phyloP scores from a whole-genome alignment of 2,888 invertebrate species.

The Drosophila falleni region DNA sequence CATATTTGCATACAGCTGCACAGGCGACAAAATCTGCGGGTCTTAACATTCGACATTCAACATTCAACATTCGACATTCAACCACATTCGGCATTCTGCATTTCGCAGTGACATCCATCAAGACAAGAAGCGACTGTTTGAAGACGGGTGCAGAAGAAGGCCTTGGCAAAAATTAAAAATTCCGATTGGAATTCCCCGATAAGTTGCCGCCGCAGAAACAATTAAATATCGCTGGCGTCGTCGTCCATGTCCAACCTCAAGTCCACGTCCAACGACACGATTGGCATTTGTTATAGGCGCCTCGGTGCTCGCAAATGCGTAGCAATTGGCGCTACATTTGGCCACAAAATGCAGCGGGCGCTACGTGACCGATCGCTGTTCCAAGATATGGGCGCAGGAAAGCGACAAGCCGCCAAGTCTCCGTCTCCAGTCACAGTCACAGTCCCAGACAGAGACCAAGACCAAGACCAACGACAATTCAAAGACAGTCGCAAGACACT shows the following conservation, averaged over 20 bases:
- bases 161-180: conserved; percentile 81
- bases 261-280: conserved; percentile 71
- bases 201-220: conserved; percentile 81
- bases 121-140: conserved; percentile 60
- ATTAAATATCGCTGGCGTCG: conserved; percentile 84
- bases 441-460: conserved; percentile 2
- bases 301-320: conserved; percentile 80
- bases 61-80: conserved; percentile 7
- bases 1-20: conserved; percentile 72
- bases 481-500: too few relatives aligned
- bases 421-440: conserved; percentile 13
- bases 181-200: conserved; percentile 83
- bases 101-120: conserved; percentile 80
- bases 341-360: conserved; percentile 76
- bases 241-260: conserved; percentile 25
- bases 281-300: conserved; percentile 82
- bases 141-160: conserved; percentile 48
- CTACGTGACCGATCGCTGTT: conserved; percentile 78
- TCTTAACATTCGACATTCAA: conserved; percentile 3
- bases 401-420: conserved; percentile 59
- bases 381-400: conserved; percentile 66
- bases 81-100: conserved; percentile 38
- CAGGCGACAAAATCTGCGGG: not conserved
- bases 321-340: conserved; percentile 81
- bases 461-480: conserved; percentile 23